Base-by-base conservation (phyloP, 2,113 vertebrate genomes). In the Conger conger region DNA sequence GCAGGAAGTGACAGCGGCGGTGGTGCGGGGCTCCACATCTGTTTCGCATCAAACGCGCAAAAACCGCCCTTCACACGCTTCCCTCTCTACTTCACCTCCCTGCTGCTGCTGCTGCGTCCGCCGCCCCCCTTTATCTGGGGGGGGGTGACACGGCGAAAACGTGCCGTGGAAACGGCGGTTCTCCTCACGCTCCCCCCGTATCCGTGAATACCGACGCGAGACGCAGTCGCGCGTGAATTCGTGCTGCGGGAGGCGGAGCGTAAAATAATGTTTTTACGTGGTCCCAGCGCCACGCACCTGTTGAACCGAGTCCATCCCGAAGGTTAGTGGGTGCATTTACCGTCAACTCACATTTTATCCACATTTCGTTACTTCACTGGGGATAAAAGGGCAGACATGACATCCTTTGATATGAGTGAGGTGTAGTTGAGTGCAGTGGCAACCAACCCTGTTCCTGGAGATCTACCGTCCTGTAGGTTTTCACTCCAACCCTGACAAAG, bases 11-110 rank as follows among this genome's bases (percentile, higher is more conserved):
- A 89, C 82, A 84, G 83, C 11, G 80, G 87, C 86, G 90, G 87
- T 63, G 80, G 91, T 82, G 89, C 37, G 91, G 63, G 85, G 85
- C 85, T 85, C 82, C 87, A 90, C 92, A 94, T 93, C 92, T 93
- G 93, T 88, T 89, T 90, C 87, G 76, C 81, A 88, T 91, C 89
- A 80, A 84, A 80, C 81, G 54, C 42, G 60, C 84, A 81, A 80
- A 81, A 80, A 86, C 42, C 83, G 57, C 38, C 50, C 83, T 82
- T n/a, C 42, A n/a, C 79, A 79, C 53, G 82, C 80, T 88, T 83
- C 50, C 45, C 80, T 60, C 57, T n/a, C n/a, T n/a, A n/a, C n/a
- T n/a, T n/a, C n/a, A n/a, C n/a, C n/a, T n/a, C n/a, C n/a, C n/a
- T n/a, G n/a, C n/a, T n/a, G n/a, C 45, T 7, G 38, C 76, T 73